These are phyloP conservation scores for Caradrina kadenii DNA, from an alignment of 2,888 invertebrate species.

Conservation along the genomic window DNA sequence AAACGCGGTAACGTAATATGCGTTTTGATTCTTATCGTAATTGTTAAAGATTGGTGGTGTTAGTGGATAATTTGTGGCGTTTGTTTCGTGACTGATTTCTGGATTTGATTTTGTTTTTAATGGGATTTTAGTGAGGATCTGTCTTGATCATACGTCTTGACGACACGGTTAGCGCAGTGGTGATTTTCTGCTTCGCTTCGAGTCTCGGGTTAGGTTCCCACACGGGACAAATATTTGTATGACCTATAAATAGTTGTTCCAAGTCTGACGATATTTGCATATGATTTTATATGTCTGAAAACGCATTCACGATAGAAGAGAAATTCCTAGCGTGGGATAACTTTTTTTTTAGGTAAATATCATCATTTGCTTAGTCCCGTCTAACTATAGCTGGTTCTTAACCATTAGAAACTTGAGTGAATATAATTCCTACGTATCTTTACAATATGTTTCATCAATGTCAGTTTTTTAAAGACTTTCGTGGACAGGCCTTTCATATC, in stretches of 20 bases:
- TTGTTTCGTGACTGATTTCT: slow-evolving; percentile 29
- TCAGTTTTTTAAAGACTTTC: not conserved
- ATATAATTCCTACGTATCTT: not conserved
- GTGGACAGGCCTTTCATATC: not conserved
- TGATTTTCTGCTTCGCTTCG: too few species aligned
- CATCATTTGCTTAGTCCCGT: not conserved
- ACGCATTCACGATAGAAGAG: too few species aligned
- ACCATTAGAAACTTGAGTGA: not conserved
- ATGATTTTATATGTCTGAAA: too few species aligned
- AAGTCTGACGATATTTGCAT: too few species aligned
- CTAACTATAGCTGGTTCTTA: not conserved
- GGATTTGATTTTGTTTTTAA: slow-evolving; percentile 5
- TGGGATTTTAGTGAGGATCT: not conserved
- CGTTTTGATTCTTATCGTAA: slow-evolving; percentile 83
- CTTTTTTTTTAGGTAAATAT: not conserved
- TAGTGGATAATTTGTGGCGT: slow-evolving; percentile 48
- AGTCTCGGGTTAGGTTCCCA: too few species aligned
- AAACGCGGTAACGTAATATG: slow-evolving; percentile 72
- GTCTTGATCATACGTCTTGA: not conserved
- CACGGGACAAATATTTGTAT: too few species aligned
- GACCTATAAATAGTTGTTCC: too few species aligned
- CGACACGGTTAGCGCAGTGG: too few species aligned
- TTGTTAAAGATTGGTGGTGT: slow-evolving; percentile 71
- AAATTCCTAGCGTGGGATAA: too few species aligned
- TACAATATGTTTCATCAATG: not conserved